Evolutionary conservation across 2,797 vertebrate genomes (phyloP).

Genomic region (Rhynchonycteris naso): DNA sequence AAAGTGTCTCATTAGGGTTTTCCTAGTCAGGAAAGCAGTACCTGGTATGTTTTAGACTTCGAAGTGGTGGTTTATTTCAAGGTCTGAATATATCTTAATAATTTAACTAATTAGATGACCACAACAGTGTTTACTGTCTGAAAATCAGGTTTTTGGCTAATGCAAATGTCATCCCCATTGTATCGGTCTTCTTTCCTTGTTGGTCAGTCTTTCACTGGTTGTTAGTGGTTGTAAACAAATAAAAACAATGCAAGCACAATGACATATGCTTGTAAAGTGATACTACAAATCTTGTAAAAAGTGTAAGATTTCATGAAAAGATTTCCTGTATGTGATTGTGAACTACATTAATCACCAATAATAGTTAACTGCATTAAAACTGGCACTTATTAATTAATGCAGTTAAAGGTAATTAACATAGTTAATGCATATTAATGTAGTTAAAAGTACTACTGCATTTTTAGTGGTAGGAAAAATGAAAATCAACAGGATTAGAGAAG

Average conservation of each 20-base stretch:
- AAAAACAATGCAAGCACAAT: not conserved
- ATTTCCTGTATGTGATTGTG: constrained; percentile 20
- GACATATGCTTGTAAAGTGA: not conserved
- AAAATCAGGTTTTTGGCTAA: not conserved
- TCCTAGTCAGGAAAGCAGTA: rapidly evolving
- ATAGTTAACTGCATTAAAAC: constrained; percentile 18
- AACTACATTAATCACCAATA: constrained; percentile 35
- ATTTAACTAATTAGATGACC: not conserved
- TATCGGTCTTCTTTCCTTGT: not conserved
- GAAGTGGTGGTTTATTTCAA: not conserved
- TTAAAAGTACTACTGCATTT: constrained; percentile 7
- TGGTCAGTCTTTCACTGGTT: not conserved
- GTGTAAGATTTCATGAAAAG: not conserved
- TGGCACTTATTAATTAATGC: constrained; percentile 20
- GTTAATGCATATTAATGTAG: constrained; percentile 33
- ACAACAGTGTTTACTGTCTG: not conserved
- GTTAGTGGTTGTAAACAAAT: not conserved
- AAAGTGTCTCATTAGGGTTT: rapidly evolving
- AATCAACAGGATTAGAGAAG: not conserved
- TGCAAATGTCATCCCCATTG: not conserved
- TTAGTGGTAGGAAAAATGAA: not conserved
- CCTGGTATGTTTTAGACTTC: not conserved
- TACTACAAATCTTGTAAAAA: not conserved
- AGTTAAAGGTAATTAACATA: constrained; percentile 42
- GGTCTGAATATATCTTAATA: not conserved